A percentile compares a stretch with the other conserved stretches of the same genome.
phyloP scores from a whole-genome alignment of 1,140 invertebrate species.

The Protaetia brevitarsis region DNA sequence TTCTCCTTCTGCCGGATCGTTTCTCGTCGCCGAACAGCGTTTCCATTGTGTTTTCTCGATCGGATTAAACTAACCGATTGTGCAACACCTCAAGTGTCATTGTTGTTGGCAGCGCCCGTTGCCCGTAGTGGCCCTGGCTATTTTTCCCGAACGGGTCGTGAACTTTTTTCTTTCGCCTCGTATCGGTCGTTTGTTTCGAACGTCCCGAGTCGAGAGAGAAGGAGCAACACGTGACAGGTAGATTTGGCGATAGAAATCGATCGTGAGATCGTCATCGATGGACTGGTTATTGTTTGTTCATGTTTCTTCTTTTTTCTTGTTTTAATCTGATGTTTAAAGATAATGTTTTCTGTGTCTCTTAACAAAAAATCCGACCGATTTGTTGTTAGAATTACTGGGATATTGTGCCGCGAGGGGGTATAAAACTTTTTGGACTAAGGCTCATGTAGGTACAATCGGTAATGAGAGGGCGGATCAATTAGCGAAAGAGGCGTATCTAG shows the following conservation, averaged over 20 bases:
- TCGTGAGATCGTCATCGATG: conserved; percentile 5
- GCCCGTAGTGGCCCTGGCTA: neutral
- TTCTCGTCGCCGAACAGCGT: neutral
- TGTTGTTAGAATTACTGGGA: too few relatives aligned
- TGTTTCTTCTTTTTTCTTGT: neutral
- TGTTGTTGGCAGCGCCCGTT: conserved; percentile 6
- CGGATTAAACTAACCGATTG: conserved; percentile 16
- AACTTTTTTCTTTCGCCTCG: neutral
- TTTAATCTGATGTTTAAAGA: too few relatives aligned
- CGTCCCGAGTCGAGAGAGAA: neutral
- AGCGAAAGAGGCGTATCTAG: too few relatives aligned
- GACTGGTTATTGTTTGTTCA: conserved; percentile 2
- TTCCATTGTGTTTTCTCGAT: conserved; percentile 1
- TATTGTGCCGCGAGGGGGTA: too few relatives aligned
- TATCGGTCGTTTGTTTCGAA: neutral
- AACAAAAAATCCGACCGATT: too few relatives aligned
- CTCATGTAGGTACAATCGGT: too few relatives aligned
- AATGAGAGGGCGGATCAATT: too few relatives aligned
- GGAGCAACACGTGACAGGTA: conserved; percentile 10
- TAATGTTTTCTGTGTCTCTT: too few relatives aligned
- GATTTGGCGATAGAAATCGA: conserved; percentile 2
- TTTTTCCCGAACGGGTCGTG: neutral
- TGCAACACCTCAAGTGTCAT: conserved; percentile 16
- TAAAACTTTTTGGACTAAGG: too few relatives aligned
- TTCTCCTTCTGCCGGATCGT: neutral